Evolutionary conservation across 2,113 vertebrate genomes (phyloP).

Genomic region (Chlamydotis undulata): DNA sequence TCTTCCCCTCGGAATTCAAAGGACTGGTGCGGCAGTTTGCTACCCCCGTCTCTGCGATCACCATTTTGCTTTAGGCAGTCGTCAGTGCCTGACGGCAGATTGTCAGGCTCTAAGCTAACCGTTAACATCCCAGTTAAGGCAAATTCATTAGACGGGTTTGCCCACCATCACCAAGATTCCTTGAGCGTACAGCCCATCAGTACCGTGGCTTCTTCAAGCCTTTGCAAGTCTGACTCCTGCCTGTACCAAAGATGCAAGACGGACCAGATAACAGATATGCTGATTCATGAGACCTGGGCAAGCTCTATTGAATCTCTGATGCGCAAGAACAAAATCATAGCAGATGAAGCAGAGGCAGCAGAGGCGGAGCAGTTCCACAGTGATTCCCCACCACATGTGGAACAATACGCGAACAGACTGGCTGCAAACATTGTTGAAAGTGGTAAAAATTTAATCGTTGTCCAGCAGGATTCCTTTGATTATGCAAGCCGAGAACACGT

Average conservation of each 20-base stretch:
- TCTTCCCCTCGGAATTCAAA: constrained; percentile 78
- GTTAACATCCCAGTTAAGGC: constrained; percentile 91
- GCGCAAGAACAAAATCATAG: constrained; percentile 96
- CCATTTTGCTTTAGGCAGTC: constrained; percentile 91
- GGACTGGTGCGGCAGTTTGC: constrained; percentile 86
- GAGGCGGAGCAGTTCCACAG: constrained; percentile 70
- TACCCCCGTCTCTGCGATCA: constrained; percentile 81
- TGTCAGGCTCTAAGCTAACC: constrained; percentile 83
- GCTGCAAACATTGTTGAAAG: constrained; percentile 83
- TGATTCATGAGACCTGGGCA: constrained; percentile 95
- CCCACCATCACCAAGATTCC: constrained; percentile 81
- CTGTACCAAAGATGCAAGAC: constrained; percentile 87
- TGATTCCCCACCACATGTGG: constrained; percentile 77
- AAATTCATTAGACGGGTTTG: constrained; percentile 93
- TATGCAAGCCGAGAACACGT: constrained; percentile 40
- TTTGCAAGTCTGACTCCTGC: constrained; percentile 96
- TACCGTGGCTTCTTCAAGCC: constrained; percentile 78
- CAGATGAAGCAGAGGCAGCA: constrained; percentile 74
- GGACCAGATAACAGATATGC: constrained; percentile 91
- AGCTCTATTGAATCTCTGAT: constrained; percentile 95
- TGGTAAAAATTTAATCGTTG: constrained; percentile 76
- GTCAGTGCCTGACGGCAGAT: constrained; percentile 87
- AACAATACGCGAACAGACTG: constrained; percentile 80
- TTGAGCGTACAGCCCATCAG: constrained; percentile 80
- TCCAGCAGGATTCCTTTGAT: constrained; percentile 75